A percentile compares a stretch with the other conserved stretches of the same genome.
Conservation (phyloP, 2,797 vertebrate genomes). For the Manis crassicaudata region DNA sequence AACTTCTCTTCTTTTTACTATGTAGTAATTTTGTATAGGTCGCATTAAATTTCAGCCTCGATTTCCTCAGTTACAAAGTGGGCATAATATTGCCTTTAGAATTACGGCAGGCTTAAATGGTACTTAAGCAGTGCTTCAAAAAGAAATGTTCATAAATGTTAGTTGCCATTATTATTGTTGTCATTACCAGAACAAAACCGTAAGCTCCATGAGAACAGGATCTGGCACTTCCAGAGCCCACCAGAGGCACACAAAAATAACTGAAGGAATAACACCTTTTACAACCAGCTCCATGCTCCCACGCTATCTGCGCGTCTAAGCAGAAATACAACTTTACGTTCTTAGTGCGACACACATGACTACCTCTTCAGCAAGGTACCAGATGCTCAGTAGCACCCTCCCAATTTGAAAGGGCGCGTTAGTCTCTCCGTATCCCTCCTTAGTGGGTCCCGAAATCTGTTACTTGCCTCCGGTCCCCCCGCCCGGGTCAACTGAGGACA, state of each 20-base stretch:
- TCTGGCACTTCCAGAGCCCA: background rate
- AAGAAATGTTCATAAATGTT: background rate
- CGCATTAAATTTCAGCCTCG: background rate
- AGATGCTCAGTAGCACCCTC: background rate
- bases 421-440: background rate
- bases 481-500: background rate
- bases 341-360: background rate
- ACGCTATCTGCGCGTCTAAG: background rate
- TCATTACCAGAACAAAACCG: background rate
- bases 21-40: background rate
- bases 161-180: background rate
- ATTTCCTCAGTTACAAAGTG: background rate
- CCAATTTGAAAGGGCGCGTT: background rate
- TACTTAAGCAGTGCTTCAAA: background rate
- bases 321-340: conserved; percentile 49
- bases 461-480: background rate
- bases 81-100: background rate
- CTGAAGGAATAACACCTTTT: background rate
- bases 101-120: background rate
- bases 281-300: background rate
- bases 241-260: background rate
- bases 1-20: background rate
- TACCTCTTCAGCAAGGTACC: background rate
- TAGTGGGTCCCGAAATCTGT: background rate
- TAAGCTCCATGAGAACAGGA: background rate